Evolutionary conservation across 1,140 invertebrate genomes (phyloP), one percentile per base, ranked within the genome.

Genomic region (Pseudomyrmex flavicornis): DNA sequence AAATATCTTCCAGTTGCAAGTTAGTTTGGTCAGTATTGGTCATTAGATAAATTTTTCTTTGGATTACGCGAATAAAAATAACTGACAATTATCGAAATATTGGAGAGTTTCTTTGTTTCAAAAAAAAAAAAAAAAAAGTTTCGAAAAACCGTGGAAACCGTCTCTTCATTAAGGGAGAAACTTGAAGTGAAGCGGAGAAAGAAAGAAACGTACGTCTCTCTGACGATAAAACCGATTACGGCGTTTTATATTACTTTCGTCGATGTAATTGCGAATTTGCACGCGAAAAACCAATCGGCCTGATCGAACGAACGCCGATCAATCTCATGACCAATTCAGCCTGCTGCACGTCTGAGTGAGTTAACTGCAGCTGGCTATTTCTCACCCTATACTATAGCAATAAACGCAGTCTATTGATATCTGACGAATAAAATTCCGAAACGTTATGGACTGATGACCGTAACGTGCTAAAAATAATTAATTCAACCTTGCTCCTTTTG

Each of bases 251-350:
- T 50, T 54, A 44, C 50, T 86, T 79, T 84, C 50, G 48, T 76
- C 26, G 73, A 46, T 69, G 63, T 62, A 72, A 50, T 59, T 77
- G 44, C 52, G 50, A 83, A 76, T 50, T 46, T 22, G 22, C 82
- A 83, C 73, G 82, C 82, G 73, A 83, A 50, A 77, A 76, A 65
- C 62, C 54, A 75, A 83, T 83, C 73, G 58, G 46, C 35, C 52
- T 76, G 59, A 75, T 74, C 59, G 72, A 65, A 79, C 35, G 65
- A n/a, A 48, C 76, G 20, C 54, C 72, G 7, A 46, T 17, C 72
- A 50, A 80, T 80, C 66, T 56, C 17, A 35, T 13, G 8, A 54
- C 52, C 54, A 80, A 72, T 72, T 72, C 22, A 61, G 13, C 54
- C 35, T 22, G 52, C 44, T 70, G 68, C 50, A 4, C 50, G 52